phyloP scores from a whole-genome alignment of 2,888 invertebrate genomes.

The Polydesmus complanatus region DNA sequence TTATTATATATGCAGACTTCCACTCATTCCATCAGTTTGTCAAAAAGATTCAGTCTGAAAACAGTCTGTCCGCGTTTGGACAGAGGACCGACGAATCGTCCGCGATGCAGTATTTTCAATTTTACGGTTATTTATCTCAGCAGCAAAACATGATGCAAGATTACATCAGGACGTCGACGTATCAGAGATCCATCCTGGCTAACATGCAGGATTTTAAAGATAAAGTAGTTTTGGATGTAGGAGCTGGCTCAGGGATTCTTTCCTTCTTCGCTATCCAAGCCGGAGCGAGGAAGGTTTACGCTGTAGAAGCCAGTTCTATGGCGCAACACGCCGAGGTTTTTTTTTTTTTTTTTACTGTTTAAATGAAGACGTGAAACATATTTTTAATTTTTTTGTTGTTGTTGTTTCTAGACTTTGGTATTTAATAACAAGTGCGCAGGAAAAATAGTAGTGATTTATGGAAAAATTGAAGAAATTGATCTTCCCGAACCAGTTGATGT shows the following conservation, averaged over 20 bases:
- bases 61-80: slow-evolving; percentile 71
- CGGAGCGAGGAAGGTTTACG: slow-evolving; percentile 90
- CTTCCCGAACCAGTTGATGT: slow-evolving; percentile 90
- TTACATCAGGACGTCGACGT: slow-evolving; percentile 94
- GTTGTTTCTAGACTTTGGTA: slow-evolving; percentile 70
- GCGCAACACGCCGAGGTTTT: slow-evolving; percentile 75
- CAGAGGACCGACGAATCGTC: slow-evolving; percentile 96
- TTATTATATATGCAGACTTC: slow-evolving; percentile 41
- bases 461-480: slow-evolving; percentile 96
- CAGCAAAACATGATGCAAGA: slow-evolving; percentile 99
- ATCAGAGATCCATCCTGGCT: slow-evolving; percentile 88
- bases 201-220: slow-evolving; percentile 80
- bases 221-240: slow-evolving; percentile 82
- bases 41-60: slow-evolving; percentile 55
- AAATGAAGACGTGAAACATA: not conserved
- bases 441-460: slow-evolving; percentile 81
- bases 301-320: slow-evolving; percentile 99
- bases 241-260: slow-evolving; percentile 94
- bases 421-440: slow-evolving; percentile 75
- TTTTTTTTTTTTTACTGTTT: slow-evolving; percentile 1
- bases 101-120: slow-evolving; percentile 97
- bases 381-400: too few species aligned
- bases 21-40: slow-evolving; percentile 59
- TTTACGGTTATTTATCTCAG: slow-evolving; percentile 96
- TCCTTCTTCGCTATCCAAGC: slow-evolving; percentile 98